Base-by-base conservation (phyloP, 2,888 invertebrate species). In the Dexiosoma caninum region DNA sequence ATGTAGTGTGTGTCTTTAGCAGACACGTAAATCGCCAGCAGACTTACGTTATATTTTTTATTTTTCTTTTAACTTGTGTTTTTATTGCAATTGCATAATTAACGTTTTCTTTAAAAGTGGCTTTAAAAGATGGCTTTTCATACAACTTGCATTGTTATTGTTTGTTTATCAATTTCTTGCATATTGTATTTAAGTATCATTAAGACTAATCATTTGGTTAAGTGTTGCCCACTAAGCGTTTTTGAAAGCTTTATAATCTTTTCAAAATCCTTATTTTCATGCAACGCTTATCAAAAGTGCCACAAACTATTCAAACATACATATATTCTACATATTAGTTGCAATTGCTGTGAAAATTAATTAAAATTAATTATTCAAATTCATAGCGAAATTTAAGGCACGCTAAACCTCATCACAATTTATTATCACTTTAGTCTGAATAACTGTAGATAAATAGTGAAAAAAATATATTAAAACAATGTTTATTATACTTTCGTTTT, bases 51-150 rank as follows among this genome's bases (percentile, higher is more conserved):
- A 67, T 46, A 32, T 21, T n/a, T 23, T 27, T 44, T 30, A 2
- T 30, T 14, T 66, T 67, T 49, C 59, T 59, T 19, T 44, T 27
- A 27, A 5, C 4, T 27, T 27, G 9, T 64, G 62, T 46, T 69
- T 51, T 70, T 70, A 37, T 70, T 79, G 74, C 55, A 57, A 46
- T 79, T 79, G 75, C 64, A 70, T 79, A 79, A 79, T 75, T 75
- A 75, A 59, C 44, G 69, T 70, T 79, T 79, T 60, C 35, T 53
- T 75, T 64, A 6, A 32, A 59, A 76, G 49, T 51, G 53, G n/a
- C 32, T 60, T 70, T 59, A 49, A 66, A 37, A n/a, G 35, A 60
- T 42, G 64, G 55, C 21, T 64, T 51, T 59, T 30, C 19, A 6
- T 59, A 59, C 9, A 19, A n/a, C 53, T 62, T 69, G 51, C 57